A percentile compares a stretch with the other conserved stretches of the same genome.
These are phyloP conservation scores for Cantharis lateralis DNA, from an alignment of 2,888 invertebrate genomes.

Conservation along the genomic window DNA sequence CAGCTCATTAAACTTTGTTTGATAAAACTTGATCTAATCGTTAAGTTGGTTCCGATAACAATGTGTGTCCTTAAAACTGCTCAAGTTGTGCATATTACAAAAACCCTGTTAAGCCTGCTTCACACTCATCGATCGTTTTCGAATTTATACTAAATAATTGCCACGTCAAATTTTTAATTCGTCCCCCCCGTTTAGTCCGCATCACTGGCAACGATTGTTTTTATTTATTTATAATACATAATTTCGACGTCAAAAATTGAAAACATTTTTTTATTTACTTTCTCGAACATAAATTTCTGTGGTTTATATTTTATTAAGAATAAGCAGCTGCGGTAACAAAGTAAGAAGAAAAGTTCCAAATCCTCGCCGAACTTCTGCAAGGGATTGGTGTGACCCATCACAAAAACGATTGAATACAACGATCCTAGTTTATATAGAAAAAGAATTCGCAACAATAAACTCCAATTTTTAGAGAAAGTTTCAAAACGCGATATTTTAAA, in stretches of 20 bases:
- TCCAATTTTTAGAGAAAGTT: background rate
- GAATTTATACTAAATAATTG: background rate
- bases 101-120: background rate
- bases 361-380: slow-evolving; percentile 15
- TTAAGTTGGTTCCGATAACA: slow-evolving; percentile 42
- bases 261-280: background rate
- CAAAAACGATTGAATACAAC: slow-evolving; percentile 4
- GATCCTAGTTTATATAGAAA: background rate
- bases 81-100: slow-evolving; percentile 12
- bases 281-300: slow-evolving; percentile 4
- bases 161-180: background rate
- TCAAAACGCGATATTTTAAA: background rate
- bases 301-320: slow-evolving; percentile 16
- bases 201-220: background rate
- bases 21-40: slow-evolving; percentile 44
- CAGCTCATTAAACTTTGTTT: slow-evolving; percentile 48
- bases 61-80: slow-evolving; percentile 38
- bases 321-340: background rate
- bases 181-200: background rate
- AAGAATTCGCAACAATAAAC: background rate
- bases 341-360: slow-evolving; percentile 11
- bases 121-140: background rate
- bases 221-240: background rate
- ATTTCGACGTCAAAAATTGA: background rate
- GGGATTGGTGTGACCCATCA: slow-evolving; percentile 19